Conservation (phyloP, 2,797 vertebrate species). For the Poeciliopsis gracilis region DNA sequence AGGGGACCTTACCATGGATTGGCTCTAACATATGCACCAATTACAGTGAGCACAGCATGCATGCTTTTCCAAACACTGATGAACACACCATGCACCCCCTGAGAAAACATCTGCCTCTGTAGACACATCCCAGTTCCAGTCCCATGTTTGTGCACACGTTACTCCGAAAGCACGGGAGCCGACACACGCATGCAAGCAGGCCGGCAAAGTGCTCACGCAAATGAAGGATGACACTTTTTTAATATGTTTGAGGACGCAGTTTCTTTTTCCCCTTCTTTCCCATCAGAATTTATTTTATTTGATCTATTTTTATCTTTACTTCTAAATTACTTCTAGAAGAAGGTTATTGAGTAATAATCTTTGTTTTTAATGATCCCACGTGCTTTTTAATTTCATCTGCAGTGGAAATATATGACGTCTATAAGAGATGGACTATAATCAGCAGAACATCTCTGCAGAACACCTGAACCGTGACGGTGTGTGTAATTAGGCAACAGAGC, state of each 20-base stretch:
- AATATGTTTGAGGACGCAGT: conserved; percentile 6
- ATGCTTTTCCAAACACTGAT: conserved; percentile 68
- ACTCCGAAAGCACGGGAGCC: conserved; percentile 20
- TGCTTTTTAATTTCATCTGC: not conserved
- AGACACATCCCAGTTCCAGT: conserved; percentile 50
- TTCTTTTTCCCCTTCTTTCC: conserved; percentile 19
- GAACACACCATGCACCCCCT: conserved; percentile 57
- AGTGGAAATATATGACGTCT: not conserved
- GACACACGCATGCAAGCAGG: not conserved
- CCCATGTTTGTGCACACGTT: conserved; percentile 25
- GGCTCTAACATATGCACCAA: conserved; percentile 73
- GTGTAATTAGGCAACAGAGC: not conserved
- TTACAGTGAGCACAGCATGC: conserved; percentile 70
- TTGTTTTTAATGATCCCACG: not conserved
- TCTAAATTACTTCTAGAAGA: conserved; percentile 12
- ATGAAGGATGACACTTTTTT: conserved; percentile 7
- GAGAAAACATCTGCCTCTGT: conserved; percentile 79
- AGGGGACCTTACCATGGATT: conserved; percentile 56
- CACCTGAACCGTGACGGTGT: not conserved
- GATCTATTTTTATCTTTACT: too few species aligned
- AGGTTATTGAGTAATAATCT: not conserved
- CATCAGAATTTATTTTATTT: conserved; percentile 11
- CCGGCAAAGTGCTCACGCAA: conserved; percentile 2
- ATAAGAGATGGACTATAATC: not conserved
- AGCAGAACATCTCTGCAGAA: not conserved